These are phyloP conservation scores for Chloromyia formosa DNA, from an alignment of 2,888 invertebrate species.

Conservation along the genomic window DNA sequence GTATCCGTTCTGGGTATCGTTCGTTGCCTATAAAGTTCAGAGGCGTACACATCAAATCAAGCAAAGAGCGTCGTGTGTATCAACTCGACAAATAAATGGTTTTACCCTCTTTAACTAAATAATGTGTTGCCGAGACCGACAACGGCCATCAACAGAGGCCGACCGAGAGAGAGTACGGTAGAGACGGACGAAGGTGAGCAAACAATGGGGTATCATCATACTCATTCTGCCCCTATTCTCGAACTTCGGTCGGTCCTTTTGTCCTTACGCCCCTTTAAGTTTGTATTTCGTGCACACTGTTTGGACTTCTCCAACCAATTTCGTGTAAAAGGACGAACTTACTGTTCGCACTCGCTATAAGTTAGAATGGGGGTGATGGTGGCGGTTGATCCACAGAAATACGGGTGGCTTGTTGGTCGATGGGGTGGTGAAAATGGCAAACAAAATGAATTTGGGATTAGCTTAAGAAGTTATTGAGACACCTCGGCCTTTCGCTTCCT, in stretches of 20 bases:
- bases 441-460: slow-evolving; percentile 36
- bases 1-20: not conserved
- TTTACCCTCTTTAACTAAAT: slow-evolving; percentile 41
- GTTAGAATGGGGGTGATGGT: not conserved
- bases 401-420: not conserved
- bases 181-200: slow-evolving; percentile 7
- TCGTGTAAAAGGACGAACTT: slow-evolving; percentile 5
- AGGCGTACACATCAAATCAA: slow-evolving; percentile 37
- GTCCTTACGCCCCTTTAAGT: not conserved
- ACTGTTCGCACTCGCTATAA: not conserved
- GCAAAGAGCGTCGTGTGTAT: slow-evolving; percentile 39
- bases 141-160: not conserved
- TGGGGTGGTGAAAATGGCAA: slow-evolving; percentile 37
- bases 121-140: slow-evolving; percentile 18
- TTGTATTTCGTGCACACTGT: not conserved
- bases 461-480: slow-evolving; percentile 41
- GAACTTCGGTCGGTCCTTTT: not conserved
- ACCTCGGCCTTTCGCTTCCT: slow-evolving; percentile 7
- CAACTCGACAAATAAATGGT: slow-evolving; percentile 41
- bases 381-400: not conserved
- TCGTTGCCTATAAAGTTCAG: slow-evolving; percentile 13
- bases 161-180: slow-evolving; percentile 1
- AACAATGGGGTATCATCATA: slow-evolving; percentile 6
- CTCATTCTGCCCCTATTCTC: not conserved
- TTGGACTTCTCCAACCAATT: not conserved